Base-by-base conservation (phyloP, 2,888 invertebrate species). In the Lasioglossum marginatum region DNA sequence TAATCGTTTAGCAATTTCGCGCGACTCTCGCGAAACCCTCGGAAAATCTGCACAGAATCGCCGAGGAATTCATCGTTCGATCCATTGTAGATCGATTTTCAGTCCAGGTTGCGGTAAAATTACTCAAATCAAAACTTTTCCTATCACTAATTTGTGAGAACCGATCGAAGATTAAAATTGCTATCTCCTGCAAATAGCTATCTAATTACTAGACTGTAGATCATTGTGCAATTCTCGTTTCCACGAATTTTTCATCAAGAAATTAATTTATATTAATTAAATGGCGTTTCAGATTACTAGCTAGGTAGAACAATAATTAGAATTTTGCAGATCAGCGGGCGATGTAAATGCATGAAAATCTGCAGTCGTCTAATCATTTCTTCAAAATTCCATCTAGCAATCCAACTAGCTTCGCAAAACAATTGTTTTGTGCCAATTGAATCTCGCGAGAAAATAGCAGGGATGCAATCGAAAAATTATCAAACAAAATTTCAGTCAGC, bases 11-110 rank as follows among this genome's bases (percentile, higher is more conserved):
- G 66, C 66, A 45, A 34, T 71, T 73, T 45, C 71, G 70, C 66
- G 77, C 23, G 60, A 71, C 45, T 16, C 19, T n/a, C 37, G 27
- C 16, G 27, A 52, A 68, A 48, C 37, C 23, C 27, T 75, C 31
- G 27, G 45, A 77, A 70, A 45, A 70, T 57, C 19, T 83, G 68
- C 77, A 27, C 4, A 68, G 40, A 77, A 52, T 31, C 52, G 63
- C 70, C 34, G 14, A 63, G 37, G 37, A 37, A 52, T 75, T 78
- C 74, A 76, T 81, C 27, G 12, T 66, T 79, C 60, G 75, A 74
- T 74, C 74, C 68, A 37, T 68, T 63, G 63, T 52, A 66, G 76
- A 83, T 83, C 82, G 82, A 81, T 52, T 68, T 77, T 57, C 34
- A 34, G 40, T 60, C 34, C 23, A 48, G 84, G 52, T 78, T 78